Base-by-base conservation (phyloP, 2,113 vertebrate species). In the Stigmatopora argus region DNA sequence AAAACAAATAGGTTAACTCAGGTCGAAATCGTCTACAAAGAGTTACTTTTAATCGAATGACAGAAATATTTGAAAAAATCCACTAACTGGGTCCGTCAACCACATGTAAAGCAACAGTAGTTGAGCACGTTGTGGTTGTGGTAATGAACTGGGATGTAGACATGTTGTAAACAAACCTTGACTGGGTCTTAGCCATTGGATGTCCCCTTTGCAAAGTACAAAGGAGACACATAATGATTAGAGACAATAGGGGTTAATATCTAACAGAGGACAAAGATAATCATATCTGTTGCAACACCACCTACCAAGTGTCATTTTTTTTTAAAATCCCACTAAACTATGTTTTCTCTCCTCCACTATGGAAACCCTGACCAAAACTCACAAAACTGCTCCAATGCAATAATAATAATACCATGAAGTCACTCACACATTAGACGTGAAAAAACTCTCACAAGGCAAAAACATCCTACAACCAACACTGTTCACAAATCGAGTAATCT, bases 191-290 rank as follows among this genome's bases (percentile, higher is more conserved):
- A 26, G 48, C n/a, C 38, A 23, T 19, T 18, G 52, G 11, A 46
- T 41, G 4, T 15, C 15, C 12, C 5, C 34, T 5, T 44, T 19
- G 11, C 34, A 62, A 66, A 69, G 26, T 31, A 31, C 62, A 68
- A 70, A 70, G 34, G 26, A 15, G 14, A 17, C 58, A 31, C 59
- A 67, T 49, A 84, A 84, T 83, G 65, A 84, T 84, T 86, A 72
- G 44, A 68, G 47, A 41, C 48, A 46, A 23, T 48, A 55, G 34
- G 6, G 63, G 85, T 85, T 84, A 85, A 88, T 85, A 70, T 77
- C 63, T 75, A 76, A 84, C 84, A 70, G 46, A 17, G 9, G n/a
- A 55, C 70, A 81, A 73, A 65, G 64, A 35, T 19, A 9, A 59
- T 3, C 55, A 65, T 71, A 78, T 71, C 23, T 66, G 51, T 19